Conservation (phyloP, 1,140 invertebrate genomes). For the Probaryconus sp. region DNA sequence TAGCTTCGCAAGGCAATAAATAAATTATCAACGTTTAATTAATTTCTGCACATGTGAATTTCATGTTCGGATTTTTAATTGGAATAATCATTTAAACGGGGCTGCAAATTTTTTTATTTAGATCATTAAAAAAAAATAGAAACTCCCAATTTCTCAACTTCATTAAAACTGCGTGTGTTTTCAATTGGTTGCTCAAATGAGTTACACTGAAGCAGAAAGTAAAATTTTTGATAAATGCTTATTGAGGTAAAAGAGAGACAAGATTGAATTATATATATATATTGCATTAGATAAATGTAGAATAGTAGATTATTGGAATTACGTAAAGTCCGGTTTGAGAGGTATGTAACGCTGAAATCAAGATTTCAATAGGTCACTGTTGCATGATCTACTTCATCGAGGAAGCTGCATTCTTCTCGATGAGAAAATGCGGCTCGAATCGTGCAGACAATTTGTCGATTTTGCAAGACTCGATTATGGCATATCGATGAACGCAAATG, state of each 20-base stretch:
- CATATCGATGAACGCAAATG: slow-evolving; percentile 35
- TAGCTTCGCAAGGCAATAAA: too few relatives aligned
- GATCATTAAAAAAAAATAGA: too few relatives aligned
- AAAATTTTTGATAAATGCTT: too few relatives aligned
- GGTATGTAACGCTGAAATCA: slow-evolving; percentile 22
- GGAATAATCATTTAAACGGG: too few relatives aligned
- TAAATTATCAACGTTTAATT: too few relatives aligned
- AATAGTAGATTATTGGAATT: slow-evolving; percentile 46
- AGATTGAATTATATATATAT: slow-evolving; percentile 16
- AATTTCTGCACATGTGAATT: too few relatives aligned
- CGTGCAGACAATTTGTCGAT: slow-evolving; percentile 48
- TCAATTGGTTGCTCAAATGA: too few relatives aligned
- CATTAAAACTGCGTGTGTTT: too few relatives aligned
- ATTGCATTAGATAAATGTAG: slow-evolving; percentile 35
- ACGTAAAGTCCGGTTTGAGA: slow-evolving; percentile 53
- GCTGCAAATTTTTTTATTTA: too few relatives aligned
- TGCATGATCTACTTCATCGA: slow-evolving; percentile 52
- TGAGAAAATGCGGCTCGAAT: slow-evolving; percentile 22
- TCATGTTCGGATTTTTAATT: too few relatives aligned
- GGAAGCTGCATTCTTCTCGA: slow-evolving; percentile 40
- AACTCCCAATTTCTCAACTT: too few relatives aligned
- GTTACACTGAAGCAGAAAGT: too few relatives aligned
- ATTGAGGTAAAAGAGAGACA: slow-evolving; percentile 29
- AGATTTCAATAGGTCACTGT: slow-evolving; percentile 54
- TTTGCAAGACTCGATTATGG: slow-evolving; percentile 33